Conservation (phyloP, 2,888 invertebrate genomes). For the Podabrus alpinus region DNA sequence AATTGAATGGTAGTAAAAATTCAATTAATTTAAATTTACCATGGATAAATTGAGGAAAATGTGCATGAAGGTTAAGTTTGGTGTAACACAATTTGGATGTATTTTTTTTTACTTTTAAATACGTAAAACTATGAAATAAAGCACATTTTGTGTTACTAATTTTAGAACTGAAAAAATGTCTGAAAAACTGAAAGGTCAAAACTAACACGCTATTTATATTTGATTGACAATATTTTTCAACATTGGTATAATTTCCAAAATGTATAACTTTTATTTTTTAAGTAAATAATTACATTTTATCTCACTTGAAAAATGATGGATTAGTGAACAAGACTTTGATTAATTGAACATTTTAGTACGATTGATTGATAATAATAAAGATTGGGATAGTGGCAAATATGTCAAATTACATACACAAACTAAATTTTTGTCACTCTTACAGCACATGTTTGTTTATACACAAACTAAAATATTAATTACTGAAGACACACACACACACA, state of each 20-base stretch:
- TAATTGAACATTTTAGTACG: not conserved
- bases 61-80: not conserved
- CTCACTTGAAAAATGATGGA: not conserved
- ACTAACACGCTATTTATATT: not conserved
- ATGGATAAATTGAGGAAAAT: not conserved
- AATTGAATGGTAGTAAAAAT: not conserved
- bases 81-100: not conserved
- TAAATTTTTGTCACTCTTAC: conserved; percentile 7
- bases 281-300: not conserved
- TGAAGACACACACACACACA: conserved; percentile 4
- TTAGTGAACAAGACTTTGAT: conserved; percentile 1
- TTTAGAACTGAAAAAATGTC: not conserved
- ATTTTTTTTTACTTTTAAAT: not conserved
- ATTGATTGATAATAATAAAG: not conserved
- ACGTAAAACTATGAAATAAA: not conserved
- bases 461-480: conserved; percentile 10
- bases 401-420: conserved; percentile 3
- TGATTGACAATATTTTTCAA: not conserved
- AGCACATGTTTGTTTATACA: conserved; percentile 1
- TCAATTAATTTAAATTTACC: not conserved
- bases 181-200: conserved; percentile 1
- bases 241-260: not conserved
- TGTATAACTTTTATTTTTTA: not conserved
- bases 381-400: not conserved
- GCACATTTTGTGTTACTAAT: not conserved